Base-by-base conservation (phyloP, 2,113 vertebrate genomes). In the Aptenodytes forsteri region DNA sequence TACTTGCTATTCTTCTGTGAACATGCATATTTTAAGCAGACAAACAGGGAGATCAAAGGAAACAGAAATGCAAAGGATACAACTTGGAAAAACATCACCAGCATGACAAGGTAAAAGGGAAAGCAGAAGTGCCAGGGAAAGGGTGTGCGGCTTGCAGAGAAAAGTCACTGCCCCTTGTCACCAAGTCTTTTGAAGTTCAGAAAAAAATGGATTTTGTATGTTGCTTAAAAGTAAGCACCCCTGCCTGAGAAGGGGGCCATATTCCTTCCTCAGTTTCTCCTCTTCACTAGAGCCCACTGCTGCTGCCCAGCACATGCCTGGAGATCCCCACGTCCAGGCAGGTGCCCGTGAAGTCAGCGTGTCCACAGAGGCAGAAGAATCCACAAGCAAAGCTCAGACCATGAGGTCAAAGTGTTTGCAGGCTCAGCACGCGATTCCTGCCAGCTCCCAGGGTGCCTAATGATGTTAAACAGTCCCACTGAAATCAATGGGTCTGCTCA, bases 41-140 rank as follows among this genome's bases (percentile, higher is more conserved):
- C 61, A 79, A 95, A 91, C n/a, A 73, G 15, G 38, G 69, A 89
- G 47, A 94, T 93, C 89, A 95, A 89, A 95, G 30, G 15, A 87
- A 96, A 89, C 16, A 93, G 69, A 89, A 91, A 84, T 47, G n/a
- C 47, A 81, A 64, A 34, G 42, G n/a, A 42, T 89, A n/a, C 32
- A 81, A 56, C 84, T 87, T 78, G 47, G 50, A 62, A 79, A 90
- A 87, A 47, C 16, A 56, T 71, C 73, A 66, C 52, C 52, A 61
- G 52, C 18, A 38, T 47, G 72, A 73, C 65, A 84, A 62, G 38
- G 73, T 59, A 87, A 75, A 92, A 87, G 59, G 44, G n/a, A 82
- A 87, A 95, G 40, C n/a, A 67, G 38, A 75, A 77, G 19, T 59
- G n/a, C 25, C n/a, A 40, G n/a, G 59, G 34, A 90, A 86, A 87